A percentile compares a stretch with the other conserved stretches of the same genome.
phyloP scores from a whole-genome alignment of 1,140 invertebrate species.

The Danaus plexippus region DNA sequence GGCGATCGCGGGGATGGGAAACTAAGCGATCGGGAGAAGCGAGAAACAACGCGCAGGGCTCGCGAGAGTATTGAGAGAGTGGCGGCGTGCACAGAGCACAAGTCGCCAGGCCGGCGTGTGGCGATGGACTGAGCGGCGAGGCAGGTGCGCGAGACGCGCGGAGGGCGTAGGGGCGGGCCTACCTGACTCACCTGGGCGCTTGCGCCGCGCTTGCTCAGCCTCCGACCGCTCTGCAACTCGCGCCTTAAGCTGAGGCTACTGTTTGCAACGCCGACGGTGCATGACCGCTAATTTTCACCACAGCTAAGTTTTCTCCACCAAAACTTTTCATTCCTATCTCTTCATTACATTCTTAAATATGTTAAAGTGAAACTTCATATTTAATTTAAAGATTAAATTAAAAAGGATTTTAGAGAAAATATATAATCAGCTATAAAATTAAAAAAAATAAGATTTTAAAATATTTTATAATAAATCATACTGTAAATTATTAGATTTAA shows the following conservation, averaged over 20 bases:
- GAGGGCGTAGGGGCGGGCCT: slow-evolving; percentile 61
- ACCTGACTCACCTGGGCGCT: slow-evolving; percentile 68
- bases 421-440: too few relatives aligned
- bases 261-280: slow-evolving; percentile 25
- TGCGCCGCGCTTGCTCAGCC: slow-evolving; percentile 63
- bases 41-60: slow-evolving; percentile 59
- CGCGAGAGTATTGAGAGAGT: slow-evolving; percentile 63
- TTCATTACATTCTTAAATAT: too few relatives aligned
- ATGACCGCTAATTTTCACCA: slow-evolving; percentile 12
- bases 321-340: too few relatives aligned
- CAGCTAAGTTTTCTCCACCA: slow-evolving; percentile 14
- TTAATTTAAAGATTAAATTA: too few relatives aligned
- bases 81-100: slow-evolving; percentile 65
- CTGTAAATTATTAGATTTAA: too few relatives aligned
- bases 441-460: too few relatives aligned
- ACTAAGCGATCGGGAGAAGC: slow-evolving; percentile 55
- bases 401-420: too few relatives aligned
- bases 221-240: slow-evolving; percentile 38
- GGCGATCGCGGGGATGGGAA: slow-evolving; percentile 52
- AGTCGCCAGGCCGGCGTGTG: slow-evolving; percentile 67
- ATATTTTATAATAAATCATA: too few relatives aligned
- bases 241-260: slow-evolving; percentile 21
- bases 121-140: slow-evolving; percentile 63
- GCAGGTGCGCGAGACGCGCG: slow-evolving; percentile 60
- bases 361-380: too few relatives aligned